Evolutionary conservation across 1,140 invertebrate genomes (phyloP).

Genomic region (Leptinotarsa lineolata): DNA sequence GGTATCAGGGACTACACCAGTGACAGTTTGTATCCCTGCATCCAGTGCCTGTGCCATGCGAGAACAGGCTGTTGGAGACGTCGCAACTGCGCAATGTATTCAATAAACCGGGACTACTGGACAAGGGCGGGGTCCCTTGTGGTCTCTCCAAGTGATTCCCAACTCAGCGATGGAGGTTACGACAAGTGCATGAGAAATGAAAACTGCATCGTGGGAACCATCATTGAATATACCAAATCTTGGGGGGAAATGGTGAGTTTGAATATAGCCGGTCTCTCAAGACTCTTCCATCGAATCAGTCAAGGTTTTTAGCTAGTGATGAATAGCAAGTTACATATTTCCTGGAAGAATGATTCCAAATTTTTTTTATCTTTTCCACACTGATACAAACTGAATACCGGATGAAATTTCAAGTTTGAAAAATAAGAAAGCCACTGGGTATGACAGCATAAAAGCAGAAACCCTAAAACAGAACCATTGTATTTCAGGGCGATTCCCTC

Average conservation of each 20-base stretch:
- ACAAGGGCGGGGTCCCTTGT: conserved; percentile 11
- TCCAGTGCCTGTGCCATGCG: background rate
- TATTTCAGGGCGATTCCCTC: no score
- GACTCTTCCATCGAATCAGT: no score
- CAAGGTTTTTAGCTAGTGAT: no score
- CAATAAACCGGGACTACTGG: conserved; percentile 18
- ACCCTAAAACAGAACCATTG: no score
- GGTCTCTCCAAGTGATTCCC: background rate
- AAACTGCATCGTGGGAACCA: conserved; percentile 26
- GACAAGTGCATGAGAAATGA: conserved; percentile 17
- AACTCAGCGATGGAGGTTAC: background rate
- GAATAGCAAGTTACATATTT: no score
- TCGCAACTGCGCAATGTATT: conserved; percentile 10
- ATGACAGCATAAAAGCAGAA: no score
- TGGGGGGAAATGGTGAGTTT: conserved; percentile 21
- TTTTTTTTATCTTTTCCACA: no score
- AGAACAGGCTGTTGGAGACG: background rate
- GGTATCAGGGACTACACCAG: background rate
- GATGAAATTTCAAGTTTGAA: no score
- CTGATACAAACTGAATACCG: no score
- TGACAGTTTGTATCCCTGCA: background rate
- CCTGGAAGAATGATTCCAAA: no score
- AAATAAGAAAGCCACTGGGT: no score
- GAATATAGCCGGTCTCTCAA: no score
- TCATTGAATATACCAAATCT: conserved; percentile 4